These are phyloP conservation scores for Trachops cirrhosus DNA, from an alignment of 2,797 vertebrate species.

Conservation along the genomic window DNA sequence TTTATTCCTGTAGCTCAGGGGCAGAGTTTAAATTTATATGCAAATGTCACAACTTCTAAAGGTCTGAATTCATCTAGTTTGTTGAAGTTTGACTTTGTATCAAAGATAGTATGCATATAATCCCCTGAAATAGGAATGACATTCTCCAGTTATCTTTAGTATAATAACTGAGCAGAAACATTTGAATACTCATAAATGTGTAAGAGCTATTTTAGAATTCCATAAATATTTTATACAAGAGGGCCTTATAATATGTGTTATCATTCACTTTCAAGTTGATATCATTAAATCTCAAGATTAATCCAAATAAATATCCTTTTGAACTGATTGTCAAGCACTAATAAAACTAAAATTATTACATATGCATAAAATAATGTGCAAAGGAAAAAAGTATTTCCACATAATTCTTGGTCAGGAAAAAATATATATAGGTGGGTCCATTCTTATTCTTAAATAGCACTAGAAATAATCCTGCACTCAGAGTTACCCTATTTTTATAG, in stretches of 20 bases:
- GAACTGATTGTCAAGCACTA: not conserved
- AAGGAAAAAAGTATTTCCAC: not conserved
- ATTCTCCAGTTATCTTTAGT: constrained; percentile 46
- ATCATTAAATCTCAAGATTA: constrained; percentile 22
- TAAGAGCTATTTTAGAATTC: constrained; percentile 35
- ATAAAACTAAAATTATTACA: constrained; percentile 42
- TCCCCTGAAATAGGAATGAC: not conserved
- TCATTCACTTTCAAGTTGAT: constrained; percentile 21
- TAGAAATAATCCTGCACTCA: not conserved
- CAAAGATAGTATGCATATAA: constrained; percentile 20
- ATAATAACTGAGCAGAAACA: constrained; percentile 21
- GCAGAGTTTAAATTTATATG: constrained; percentile 74
- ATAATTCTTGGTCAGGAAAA: not conserved
- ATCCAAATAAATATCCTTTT: constrained; percentile 11
- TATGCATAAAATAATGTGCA: not conserved
- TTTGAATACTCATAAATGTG: constrained; percentile 51
- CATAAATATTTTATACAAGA: constrained; percentile 10
- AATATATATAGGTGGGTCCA: not conserved
- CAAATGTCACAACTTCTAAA: constrained; percentile 69
- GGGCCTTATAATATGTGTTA: not conserved
- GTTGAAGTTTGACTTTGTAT: constrained; percentile 58
- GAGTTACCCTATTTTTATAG: constrained; percentile 42
- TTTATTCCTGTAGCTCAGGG: constrained; percentile 33
- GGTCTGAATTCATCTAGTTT: constrained; percentile 62
- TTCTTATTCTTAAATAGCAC: constrained; percentile 37